Conservation (phyloP, 2,113 vertebrate species). For the Salvator merianae region DNA sequence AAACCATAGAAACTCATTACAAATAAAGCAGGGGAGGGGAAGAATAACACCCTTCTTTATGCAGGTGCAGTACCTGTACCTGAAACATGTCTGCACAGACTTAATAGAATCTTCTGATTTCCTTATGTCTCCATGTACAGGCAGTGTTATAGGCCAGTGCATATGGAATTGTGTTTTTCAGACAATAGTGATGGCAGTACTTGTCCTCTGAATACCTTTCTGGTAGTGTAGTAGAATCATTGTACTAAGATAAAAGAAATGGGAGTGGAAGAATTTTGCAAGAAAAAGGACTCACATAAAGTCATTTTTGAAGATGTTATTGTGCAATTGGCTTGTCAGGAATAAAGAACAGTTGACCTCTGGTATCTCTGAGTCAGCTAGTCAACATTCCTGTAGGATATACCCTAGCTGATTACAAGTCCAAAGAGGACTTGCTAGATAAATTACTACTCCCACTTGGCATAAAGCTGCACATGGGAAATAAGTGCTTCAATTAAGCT, state of each 20-base stretch:
- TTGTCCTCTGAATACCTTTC: not conserved
- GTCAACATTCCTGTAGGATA: not conserved
- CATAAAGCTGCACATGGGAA: slow-evolving; percentile 9
- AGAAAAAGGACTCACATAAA: not conserved
- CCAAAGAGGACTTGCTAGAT: slow-evolving; percentile 8
- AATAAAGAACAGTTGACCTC: slow-evolving; percentile 1
- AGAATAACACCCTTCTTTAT: slow-evolving; percentile 52
- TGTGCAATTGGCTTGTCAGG: not conserved
- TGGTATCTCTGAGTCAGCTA: not conserved
- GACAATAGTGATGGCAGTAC: not conserved
- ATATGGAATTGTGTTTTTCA: not conserved
- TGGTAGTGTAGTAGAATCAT: too few species aligned
- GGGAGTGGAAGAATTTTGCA: not conserved
- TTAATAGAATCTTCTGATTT: not conserved
- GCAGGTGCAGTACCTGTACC: not conserved
- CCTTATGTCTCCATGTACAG: not conserved
- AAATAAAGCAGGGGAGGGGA: slow-evolving; percentile 51
- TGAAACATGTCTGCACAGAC: not conserved
- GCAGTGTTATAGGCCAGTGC: not conserved
- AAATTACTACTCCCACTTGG: slow-evolving; percentile 7
- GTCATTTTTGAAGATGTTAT: not conserved
- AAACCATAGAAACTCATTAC: slow-evolving; percentile 63
- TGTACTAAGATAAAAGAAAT: not conserved
- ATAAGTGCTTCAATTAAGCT: slow-evolving; percentile 9
- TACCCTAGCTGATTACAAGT: not conserved